Evolutionary conservation across 2,113 vertebrate genomes (phyloP).

Genomic region (Pygoscelis antarcticus): DNA sequence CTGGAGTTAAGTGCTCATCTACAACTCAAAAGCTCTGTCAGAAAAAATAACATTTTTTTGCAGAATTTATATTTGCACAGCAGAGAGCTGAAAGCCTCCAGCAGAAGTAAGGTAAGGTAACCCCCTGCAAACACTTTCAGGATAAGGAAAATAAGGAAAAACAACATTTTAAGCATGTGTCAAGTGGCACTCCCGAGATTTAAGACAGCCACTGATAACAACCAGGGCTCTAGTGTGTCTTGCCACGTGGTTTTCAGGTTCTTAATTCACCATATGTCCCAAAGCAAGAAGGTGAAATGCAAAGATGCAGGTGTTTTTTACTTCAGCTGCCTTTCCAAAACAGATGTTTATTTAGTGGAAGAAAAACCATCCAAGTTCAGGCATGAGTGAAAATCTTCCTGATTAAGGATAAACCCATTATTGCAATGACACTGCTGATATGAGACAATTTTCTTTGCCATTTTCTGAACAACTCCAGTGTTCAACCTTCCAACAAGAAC

Average conservation of each 20-base stretch:
- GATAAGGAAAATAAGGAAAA: not conserved
- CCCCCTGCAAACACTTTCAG: not conserved
- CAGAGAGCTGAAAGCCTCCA: not conserved
- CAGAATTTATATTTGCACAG: not conserved
- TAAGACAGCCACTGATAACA: not conserved
- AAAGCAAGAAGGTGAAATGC: not conserved
- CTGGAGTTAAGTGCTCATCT: not conserved
- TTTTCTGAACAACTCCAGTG: not conserved
- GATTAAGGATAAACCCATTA: not conserved
- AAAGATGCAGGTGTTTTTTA: fast-evolving
- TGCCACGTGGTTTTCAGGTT: not conserved
- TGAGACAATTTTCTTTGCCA: not conserved
- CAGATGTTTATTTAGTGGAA: no score
- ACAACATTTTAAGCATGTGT: not conserved
- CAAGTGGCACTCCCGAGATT: not conserved
- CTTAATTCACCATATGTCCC: fast-evolving
- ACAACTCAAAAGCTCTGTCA: not conserved
- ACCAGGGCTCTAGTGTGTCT: not conserved
- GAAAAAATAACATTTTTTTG: not conserved
- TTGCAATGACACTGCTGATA: fast-evolving
- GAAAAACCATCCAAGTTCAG: not conserved
- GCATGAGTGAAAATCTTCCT: not conserved
- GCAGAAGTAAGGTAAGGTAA: not conserved
- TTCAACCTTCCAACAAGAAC: not conserved
- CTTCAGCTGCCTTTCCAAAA: not conserved